phyloP scores from a whole-genome alignment of 2,113 vertebrate genomes.

The Neodontobutis hainanensis region DNA sequence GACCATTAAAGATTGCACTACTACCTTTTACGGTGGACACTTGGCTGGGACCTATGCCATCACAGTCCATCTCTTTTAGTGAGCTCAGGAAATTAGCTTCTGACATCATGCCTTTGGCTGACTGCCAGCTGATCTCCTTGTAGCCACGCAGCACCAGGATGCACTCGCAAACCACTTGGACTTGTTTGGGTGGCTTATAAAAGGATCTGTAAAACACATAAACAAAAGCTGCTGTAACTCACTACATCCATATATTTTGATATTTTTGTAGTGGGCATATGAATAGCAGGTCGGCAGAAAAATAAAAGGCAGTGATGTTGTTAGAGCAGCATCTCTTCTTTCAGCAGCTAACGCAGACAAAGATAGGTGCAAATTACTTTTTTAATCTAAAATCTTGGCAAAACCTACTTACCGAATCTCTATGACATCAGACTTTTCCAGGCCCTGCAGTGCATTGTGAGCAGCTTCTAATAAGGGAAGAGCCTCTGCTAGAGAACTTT shows the following conservation, averaged over 20 bases:
- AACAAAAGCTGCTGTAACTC: constrained; percentile 9
- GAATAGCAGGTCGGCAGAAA: no score
- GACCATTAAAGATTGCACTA: no score
- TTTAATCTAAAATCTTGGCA: background rate
- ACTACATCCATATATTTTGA: no score
- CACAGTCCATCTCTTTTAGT: constrained; percentile 92
- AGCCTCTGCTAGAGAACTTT: constrained; percentile 87
- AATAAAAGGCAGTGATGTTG: no score
- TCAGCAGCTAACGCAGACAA: no score
- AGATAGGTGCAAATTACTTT: background rate
- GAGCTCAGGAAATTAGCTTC: constrained; percentile 91
- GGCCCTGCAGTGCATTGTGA: constrained; percentile 88
- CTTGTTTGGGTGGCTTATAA: constrained; percentile 92
- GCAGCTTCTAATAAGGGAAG: constrained; percentile 90
- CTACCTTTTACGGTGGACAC: constrained; percentile 88
- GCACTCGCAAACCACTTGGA: constrained; percentile 93
- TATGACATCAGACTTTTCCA: constrained; percentile 94
- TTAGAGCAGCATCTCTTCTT: no score
- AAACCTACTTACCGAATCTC: constrained; percentile 86
- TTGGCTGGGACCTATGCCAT: constrained; percentile 81
- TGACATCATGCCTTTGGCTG: constrained; percentile 96
- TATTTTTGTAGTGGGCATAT: no score
- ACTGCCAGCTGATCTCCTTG: constrained; percentile 93
- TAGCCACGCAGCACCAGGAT: constrained; percentile 92
- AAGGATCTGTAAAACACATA: constrained; percentile 83